phyloP scores from a whole-genome alignment of 30 jellyfish, hydroid and myxozoan genomes.

The Rhopilema esculentum region DNA sequence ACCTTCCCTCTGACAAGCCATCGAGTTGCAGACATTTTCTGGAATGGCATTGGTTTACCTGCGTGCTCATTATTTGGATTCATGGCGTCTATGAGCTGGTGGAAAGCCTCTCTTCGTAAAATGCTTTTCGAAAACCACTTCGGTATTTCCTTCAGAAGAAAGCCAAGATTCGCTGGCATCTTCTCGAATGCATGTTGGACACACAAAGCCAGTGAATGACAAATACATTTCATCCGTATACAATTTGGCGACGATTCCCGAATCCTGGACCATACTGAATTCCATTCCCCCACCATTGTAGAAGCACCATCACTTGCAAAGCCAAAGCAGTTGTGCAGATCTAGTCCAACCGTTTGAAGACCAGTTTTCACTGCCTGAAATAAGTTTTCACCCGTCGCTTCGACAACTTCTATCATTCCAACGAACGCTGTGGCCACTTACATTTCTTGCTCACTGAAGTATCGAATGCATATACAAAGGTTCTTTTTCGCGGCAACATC shows the following conservation, averaged over 20 bases:
- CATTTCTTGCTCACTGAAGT: slow-evolving; percentile 54
- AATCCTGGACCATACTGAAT: slow-evolving; percentile 23
- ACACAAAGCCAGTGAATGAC: slow-evolving; percentile 54
- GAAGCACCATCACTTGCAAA: slow-evolving; percentile 68
- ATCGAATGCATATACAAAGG: slow-evolving; percentile 56
- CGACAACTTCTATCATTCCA: slow-evolving; percentile 51
- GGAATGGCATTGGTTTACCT: slow-evolving; percentile 52
- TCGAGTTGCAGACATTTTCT: slow-evolving; percentile 37
- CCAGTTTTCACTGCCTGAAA: slow-evolving; percentile 31
- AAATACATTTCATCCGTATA: slow-evolving; percentile 39
- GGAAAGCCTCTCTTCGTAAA: slow-evolving; percentile 61
- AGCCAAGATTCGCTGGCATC: slow-evolving; percentile 42
- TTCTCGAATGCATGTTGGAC: slow-evolving; percentile 56
- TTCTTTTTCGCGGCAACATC: slow-evolving; percentile 61
- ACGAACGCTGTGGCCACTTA: slow-evolving; percentile 39
- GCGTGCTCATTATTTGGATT: slow-evolving; percentile 44
- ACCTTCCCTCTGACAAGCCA: slow-evolving; percentile 79
- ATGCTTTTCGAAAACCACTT: slow-evolving; percentile 53
- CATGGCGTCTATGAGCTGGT: slow-evolving; percentile 26
- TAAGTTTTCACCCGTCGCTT: slow-evolving; percentile 52
- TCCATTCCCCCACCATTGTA: slow-evolving; percentile 45
- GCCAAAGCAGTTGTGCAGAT: slow-evolving; percentile 42
- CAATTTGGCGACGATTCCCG: slow-evolving; percentile 37
- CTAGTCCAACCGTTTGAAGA: slow-evolving; percentile 26
- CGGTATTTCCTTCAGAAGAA: slow-evolving; percentile 33